Conservation (phyloP, 2,888 invertebrate genomes). For the Thymelicus lineola region DNA sequence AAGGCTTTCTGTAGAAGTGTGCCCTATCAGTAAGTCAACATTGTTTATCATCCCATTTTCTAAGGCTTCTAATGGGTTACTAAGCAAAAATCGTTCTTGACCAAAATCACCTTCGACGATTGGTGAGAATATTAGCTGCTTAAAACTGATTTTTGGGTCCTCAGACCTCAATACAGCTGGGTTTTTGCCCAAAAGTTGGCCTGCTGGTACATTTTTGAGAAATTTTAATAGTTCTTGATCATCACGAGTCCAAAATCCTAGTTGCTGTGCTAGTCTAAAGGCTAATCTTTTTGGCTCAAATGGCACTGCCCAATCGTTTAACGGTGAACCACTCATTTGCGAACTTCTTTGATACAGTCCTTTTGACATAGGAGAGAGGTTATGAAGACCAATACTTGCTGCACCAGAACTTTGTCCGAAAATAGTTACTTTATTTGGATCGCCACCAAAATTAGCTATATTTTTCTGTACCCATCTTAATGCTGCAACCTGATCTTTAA, state of each 20-base stretch:
- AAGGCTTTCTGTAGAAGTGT: slow-evolving; percentile 67
- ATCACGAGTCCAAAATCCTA: slow-evolving; percentile 54
- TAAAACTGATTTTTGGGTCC: slow-evolving; percentile 26
- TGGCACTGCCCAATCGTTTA: slow-evolving; percentile 83
- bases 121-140: slow-evolving; percentile 52
- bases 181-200: slow-evolving; percentile 46
- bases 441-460: slow-evolving; percentile 57
- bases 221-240: slow-evolving; percentile 51
- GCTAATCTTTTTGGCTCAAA: slow-evolving; percentile 75
- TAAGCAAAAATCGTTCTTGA: slow-evolving; percentile 53
- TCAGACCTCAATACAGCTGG: slow-evolving; percentile 55
- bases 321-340: slow-evolving; percentile 87
- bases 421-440: slow-evolving; percentile 60
- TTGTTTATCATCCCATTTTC: slow-evolving; percentile 54
- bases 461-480: slow-evolving; percentile 60
- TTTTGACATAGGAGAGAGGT: slow-evolving; percentile 63
- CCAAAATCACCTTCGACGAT: slow-evolving; percentile 62
- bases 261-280: slow-evolving; percentile 52
- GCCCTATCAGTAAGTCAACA: slow-evolving; percentile 88
- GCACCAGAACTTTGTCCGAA: slow-evolving; percentile 65
- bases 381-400: slow-evolving; percentile 50
- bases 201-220: slow-evolving; percentile 49
- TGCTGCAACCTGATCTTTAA: slow-evolving; percentile 65
- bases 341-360: slow-evolving; percentile 75
- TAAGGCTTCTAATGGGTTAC: slow-evolving; percentile 48